A percentile compares a stretch with the other conserved stretches of the same genome.
Conservation (phyloP, 2,797 vertebrate species). For the Ceryle rudis region DNA sequence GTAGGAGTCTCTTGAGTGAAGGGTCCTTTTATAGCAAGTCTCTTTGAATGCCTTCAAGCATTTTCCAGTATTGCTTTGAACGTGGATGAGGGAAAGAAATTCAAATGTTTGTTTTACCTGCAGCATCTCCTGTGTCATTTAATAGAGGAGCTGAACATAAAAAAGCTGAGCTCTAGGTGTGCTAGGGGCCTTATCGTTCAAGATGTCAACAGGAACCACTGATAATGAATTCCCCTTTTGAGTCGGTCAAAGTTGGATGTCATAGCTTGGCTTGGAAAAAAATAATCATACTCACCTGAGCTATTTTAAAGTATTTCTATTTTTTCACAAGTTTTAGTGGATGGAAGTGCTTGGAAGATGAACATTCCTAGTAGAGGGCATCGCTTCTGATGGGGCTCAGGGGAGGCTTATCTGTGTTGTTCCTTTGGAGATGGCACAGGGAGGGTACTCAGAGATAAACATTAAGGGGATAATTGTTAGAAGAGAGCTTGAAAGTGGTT, state of each 20-base stretch:
- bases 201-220: background rate
- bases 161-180: background rate
- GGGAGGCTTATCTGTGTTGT: background rate
- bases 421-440: fast-evolving
- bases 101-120: background rate
- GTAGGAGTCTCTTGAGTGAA: background rate
- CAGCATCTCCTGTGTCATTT: background rate
- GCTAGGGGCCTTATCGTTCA: background rate
- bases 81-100: background rate
- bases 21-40: background rate
- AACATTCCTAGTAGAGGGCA: background rate
- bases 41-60: background rate
- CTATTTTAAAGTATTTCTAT: background rate
- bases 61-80: background rate
- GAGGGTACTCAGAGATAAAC: background rate
- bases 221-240: background rate
- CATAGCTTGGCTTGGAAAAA: background rate
- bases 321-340: background rate
- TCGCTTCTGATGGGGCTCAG: background rate
- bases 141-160: background rate
- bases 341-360: background rate
- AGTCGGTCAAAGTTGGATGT: background rate
- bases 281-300: background rate
- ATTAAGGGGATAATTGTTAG: background rate
- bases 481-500: background rate